These are phyloP conservation scores for Chelon labrosus DNA, from an alignment of 2,797 vertebrate genomes.

Conservation along the genomic window DNA sequence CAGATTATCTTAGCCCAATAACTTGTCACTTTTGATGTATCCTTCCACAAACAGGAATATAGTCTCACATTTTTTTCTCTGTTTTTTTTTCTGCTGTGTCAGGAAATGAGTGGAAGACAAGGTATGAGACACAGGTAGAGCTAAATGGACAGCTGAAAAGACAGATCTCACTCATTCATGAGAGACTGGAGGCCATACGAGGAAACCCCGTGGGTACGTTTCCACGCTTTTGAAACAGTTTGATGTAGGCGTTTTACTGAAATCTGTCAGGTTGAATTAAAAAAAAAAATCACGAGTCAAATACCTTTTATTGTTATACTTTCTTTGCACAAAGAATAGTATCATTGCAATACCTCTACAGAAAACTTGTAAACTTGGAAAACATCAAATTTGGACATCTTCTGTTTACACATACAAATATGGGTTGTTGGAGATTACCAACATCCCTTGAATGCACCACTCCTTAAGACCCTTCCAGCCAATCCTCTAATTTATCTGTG, in stretches of 20 bases:
- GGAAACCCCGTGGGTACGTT: conserved; percentile 88
- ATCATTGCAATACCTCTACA: neutral
- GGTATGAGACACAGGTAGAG: conserved; percentile 90
- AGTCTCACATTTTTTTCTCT: neutral
- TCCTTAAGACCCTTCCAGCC: no score
- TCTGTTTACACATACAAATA: neutral
- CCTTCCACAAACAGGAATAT: neutral
- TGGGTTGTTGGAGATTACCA: neutral
- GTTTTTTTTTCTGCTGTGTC: conserved; percentile 18
- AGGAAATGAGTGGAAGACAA: conserved; percentile 93
- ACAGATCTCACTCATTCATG: conserved; percentile 85
- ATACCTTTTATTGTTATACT: neutral
- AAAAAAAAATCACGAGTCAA: no score
- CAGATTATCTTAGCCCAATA: neutral
- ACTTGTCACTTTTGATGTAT: neutral
- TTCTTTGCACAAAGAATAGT: neutral
- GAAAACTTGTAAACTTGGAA: no score
- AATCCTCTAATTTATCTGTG: neutral
- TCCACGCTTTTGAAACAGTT: neutral
- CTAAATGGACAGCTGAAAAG: conserved; percentile 89
- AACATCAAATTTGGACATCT: neutral
- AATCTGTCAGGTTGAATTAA: neutral
- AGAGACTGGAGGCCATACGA: conserved; percentile 85
- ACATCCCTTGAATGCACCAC: neutral
- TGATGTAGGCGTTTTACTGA: neutral